Evolutionary conservation across 2,888 invertebrate genomes (phyloP), one percentile per base, ranked within the genome.

Genomic region (Empis livida): DNA sequence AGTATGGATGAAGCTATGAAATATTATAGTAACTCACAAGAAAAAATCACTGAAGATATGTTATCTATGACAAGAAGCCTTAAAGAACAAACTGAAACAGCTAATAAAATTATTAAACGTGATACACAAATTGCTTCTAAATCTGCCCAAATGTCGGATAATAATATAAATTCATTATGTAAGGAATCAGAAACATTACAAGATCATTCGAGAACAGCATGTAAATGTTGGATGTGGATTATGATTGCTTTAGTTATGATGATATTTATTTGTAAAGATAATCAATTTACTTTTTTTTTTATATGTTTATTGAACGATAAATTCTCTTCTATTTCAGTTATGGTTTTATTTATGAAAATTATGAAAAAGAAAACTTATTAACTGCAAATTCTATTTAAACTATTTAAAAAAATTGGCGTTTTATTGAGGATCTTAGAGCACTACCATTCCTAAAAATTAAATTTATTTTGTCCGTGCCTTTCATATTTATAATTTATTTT

Each of bases 181-280:
- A 77, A 76, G 38, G 93, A 94, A 68, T 86, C 89, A 0, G 80
- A 82, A 39, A 80, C 86, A 59, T 71, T 95, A 35, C 82, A 84
- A 54, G 86, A 85, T 55, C 91, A 92, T 68, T 91, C 88, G 17
- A 78, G 80, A 53, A 81, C 85, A 52, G 86, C 88, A 0, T 94
- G 91, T 80, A 89, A 90, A 61, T 95, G 94, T 67, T 93, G 93
- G 92, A 79, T 94, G 55, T 94, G 93, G 91, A 70, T 93, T 35
- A 85, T 94, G 85, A 73, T 95, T 46, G 78, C 82, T 8, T 72
- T 89, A 43, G 93, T 95, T 42, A 78, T 90, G 64, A 73, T 81
- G 48, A 83, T 89, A 57, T 95, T 95, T 71, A 82, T 95, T 51
- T 86, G 89, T 89, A 71, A 78, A 84, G 74, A 53, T 40, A 27